Base-by-base conservation (phyloP, 37 sponge, comb jelly and placozoan genomes). In the Amphimedon queenslandica region DNA sequence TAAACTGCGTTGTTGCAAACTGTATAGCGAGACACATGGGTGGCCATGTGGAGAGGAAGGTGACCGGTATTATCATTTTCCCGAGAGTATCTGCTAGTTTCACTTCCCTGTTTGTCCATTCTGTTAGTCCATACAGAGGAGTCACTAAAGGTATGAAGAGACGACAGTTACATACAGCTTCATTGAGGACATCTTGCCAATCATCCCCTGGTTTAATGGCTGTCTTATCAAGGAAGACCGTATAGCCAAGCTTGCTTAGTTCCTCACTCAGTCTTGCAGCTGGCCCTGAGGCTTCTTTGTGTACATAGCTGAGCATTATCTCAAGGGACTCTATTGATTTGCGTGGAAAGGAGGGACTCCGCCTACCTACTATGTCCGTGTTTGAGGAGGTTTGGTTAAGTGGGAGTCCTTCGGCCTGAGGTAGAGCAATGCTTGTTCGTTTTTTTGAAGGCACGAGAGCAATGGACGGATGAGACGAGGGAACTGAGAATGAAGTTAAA, bases 11-110 rank as follows among this genome's bases (percentile, higher is more conserved):
- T 0, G 91, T 90, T n/a, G 91, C 87, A 86, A 93, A 93, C 66
- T 93, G 94, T 25, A 93, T 93, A n/a, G 94, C 94, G 0, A 93
- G 84, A 61, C 94, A 93, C 57, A 67, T 72, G 25, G 85, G 85
- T 4, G 90, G 90, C 93, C 93, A 93, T 25, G 28, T 25, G 18
- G 65, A 10, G 25, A 84, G 36, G 66, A 93, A 88, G 61, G 79
- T 93, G 37, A 93, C 79, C 21, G 93, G 93, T 2, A 93, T 64
- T 30, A 93, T 88, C 2, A 42, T 36, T 36, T 93, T 93, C 0
- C 82, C 82, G 34, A 93, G 77, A 4, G 83, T 73, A 55, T 93
- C 93, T 55, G 90, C 93, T 25, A 93, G 78, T 55, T 93, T 93
- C 6, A 93, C 82, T 55, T 93, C 93, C 20, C 90, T 64, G 60